Base-by-base conservation (phyloP, 1,140 invertebrate species). In the Melanaphis sacchari region DNA sequence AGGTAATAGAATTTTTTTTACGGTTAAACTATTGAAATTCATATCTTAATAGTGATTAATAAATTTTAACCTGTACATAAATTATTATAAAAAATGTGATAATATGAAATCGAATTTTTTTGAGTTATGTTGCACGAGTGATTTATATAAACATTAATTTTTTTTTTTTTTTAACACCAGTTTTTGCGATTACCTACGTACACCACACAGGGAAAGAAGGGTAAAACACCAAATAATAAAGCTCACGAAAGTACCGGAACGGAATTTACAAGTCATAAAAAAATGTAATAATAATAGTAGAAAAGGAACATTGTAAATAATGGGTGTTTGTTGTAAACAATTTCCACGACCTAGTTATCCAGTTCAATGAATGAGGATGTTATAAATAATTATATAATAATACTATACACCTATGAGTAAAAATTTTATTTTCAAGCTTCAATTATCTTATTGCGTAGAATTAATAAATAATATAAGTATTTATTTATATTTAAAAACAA, bases 221-320 rank as follows among this genome's bases (percentile, higher is more conserved):
- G n/a, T 41, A 59, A 66, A 91, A 76, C 43, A 43, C n/a, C 36
- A 36, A 91, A 91, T 59, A 91, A 91, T 91, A 90, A 90, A 90
- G 26, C 52, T 90, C 38, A 76, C 5, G 59, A 91, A 90, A 91
- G 59, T 76, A 91, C 90, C 40, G 59, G 59, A 91, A 91, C 90
- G 90, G 59, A 91, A 76, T 91, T 91, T 76, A 91, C 52, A 91
- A 91, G 90, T 91, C 40, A 26, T 91, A 91, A 59, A 90, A 52
- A 90, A 90, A 66, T 41, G n/a, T 66, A 66, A 91, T 43, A 40
- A 66, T 26, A 66, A 91, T 76, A 91, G n/a, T 91, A 90, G 40
- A 76, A 43, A 91, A 91, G 43, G 26, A 76, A 91, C 52, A 36
- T 91, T 43, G 21, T 76, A 26, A 91, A 81, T 91, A 91, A 91